Evolutionary conservation across 2,797 vertebrate species (phyloP), one percentile per base, ranked within the genome.

Genomic region (Sebastes melanostomus): DNA sequence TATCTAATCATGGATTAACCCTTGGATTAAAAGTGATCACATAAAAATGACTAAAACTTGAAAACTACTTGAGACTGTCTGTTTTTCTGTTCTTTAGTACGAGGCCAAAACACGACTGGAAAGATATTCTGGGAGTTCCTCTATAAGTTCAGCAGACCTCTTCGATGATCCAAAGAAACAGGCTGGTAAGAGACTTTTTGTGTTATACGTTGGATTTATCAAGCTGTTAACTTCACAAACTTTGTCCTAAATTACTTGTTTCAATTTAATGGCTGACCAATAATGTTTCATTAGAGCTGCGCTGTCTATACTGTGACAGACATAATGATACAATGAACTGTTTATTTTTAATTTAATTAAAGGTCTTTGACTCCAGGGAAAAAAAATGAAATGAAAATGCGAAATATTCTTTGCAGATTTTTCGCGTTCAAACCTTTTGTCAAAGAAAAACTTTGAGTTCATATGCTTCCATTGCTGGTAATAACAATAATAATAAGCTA

Each of bases 121-220:
- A 76, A 94, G 97, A 58, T 93, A 98, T 30, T 91, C 97, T 1
- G 96, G 96, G 20, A 98, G 93, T 38, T 93, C 97, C 0, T 88
- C 97, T 6, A 99, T 99, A 81, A 98, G 98, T 82, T 99, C 98
- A 1, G 96, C 98, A 0, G 98, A 99, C 70, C 91, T 99, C 76
- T 99, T 99, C 30, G 97, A 98, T 1, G 97, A 98, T 27, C 96
- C 97, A 86, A 97, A 96, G 93, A 98, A 96, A 81, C 95, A 96
- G 67, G 12, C 95, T 58, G 96, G 98, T 98, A 91, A 75, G 10
- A 73, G 8, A 4, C 7, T 1, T 3, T 54, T 38, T 36, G 29
- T 36, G 20, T 36, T 5, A 13, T 9, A 36, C 2, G 5, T 42
- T 3, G 5, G 27, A 54, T 22, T 50, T 34, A 14, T 25, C 46